These are phyloP conservation scores for Apostichopus leukothele DNA, from an alignment of 53 echinoderm and acorn worm species.

Conservation along the genomic window DNA sequence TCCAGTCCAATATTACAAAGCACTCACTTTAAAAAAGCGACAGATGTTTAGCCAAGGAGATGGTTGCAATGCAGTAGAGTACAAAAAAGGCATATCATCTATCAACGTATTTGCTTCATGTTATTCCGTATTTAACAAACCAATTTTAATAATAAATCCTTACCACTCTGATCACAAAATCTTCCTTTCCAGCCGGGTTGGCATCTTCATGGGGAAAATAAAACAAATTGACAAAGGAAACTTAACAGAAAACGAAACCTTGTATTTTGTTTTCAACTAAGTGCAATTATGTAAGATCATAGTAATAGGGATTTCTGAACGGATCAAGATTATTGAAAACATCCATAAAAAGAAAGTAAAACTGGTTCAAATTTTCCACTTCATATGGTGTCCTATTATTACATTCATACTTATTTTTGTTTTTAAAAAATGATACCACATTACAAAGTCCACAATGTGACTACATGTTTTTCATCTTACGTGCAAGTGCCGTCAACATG, in stretches of 20 bases:
- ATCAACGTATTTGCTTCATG: no score
- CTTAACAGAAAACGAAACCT: not conserved
- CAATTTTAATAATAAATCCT: not conserved
- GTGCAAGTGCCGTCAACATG: slow-evolving; percentile 66
- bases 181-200: slow-evolving; percentile 63
- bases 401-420: not conserved
- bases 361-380: not conserved
- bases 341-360: no score
- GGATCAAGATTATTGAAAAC: no score
- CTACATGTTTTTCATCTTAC: slow-evolving; percentile 33
- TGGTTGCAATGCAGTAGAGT: no score
- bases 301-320: no score
- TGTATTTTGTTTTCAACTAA: not conserved
- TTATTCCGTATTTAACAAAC: no score
- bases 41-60: no score
- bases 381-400: no score
- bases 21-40: no score
- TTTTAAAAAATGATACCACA: not conserved
- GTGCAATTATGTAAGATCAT: no score
- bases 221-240: not conserved
- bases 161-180: slow-evolving; percentile 72
- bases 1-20: no score
- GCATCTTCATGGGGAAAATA: slow-evolving; percentile 52
- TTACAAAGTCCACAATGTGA: not conserved
- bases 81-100: no score